These are phyloP conservation scores for Varecia variegata DNA, from an alignment of 2,797 vertebrate genomes.

Conservation along the genomic window DNA sequence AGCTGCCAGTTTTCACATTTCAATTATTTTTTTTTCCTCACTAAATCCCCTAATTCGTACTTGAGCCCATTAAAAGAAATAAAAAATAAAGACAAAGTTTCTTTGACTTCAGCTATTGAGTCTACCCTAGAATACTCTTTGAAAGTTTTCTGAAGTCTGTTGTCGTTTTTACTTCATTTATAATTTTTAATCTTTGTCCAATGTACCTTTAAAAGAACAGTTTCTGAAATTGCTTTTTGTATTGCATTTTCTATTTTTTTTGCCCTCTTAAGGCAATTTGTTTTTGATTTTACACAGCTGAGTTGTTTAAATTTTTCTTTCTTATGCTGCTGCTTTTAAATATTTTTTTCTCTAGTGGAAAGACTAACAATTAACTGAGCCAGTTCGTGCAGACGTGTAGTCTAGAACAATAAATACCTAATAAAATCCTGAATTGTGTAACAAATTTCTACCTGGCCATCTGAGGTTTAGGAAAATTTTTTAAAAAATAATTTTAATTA, in stretches of 20 bases:
- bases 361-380: background rate
- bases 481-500: background rate
- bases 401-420: background rate
- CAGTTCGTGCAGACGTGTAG: background rate
- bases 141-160: slow-evolving; percentile 31
- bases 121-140: background rate
- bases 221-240: background rate
- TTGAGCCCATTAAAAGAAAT: background rate
- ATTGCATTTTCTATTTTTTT: background rate
- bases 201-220: background rate
- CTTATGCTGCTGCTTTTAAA: background rate
- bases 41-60: background rate
- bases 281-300: background rate
- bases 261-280: background rate
- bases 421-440: background rate
- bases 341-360: background rate
- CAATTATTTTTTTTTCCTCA: background rate
- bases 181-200: slow-evolving; percentile 25
- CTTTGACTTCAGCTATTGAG: background rate
- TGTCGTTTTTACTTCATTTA: slow-evolving; percentile 48
- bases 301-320: background rate
- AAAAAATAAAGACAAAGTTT: background rate
- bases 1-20: background rate
- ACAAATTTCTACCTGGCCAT: background rate
- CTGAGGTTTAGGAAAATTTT: background rate